A percentile compares a stretch with the other conserved stretches of the same genome.
These are phyloP conservation scores for Stratiomys singularior DNA, from an alignment of 2,888 invertebrate genomes.

Conservation along the genomic window DNA sequence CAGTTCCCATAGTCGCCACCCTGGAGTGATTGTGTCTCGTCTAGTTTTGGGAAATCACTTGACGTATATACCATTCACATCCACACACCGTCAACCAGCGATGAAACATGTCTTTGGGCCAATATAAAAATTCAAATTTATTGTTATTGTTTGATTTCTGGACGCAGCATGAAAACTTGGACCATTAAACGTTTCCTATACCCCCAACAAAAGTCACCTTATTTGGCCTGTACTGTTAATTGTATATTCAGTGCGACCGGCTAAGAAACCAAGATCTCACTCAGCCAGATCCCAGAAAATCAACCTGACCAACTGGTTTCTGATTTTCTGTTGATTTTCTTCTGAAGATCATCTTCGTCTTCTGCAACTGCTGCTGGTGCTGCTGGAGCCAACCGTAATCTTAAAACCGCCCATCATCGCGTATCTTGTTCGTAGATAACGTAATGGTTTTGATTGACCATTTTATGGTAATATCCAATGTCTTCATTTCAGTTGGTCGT, in stretches of 20 bases:
- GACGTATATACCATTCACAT: not conserved
- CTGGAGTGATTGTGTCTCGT: not conserved
- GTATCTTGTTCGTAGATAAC: conserved; percentile 50
- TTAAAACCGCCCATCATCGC: conserved; percentile 47
- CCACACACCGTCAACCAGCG: conserved; percentile 10
- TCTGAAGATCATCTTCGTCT: conserved; percentile 38
- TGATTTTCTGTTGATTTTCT: not conserved
- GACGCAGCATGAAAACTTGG: conserved; percentile 46
- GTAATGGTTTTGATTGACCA: conserved; percentile 50
- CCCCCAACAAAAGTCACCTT: conserved; percentile 41
- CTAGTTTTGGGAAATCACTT: conserved; percentile 15
- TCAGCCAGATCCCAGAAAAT: conserved; percentile 1
- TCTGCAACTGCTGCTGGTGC: too few relatives aligned
- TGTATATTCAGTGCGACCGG: conserved; percentile 41
- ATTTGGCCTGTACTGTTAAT: conserved; percentile 48
- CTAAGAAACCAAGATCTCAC: not conserved
- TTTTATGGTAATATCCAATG: conserved; percentile 51
- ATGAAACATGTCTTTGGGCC: conserved; percentile 37
- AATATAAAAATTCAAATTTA: conserved; percentile 50
- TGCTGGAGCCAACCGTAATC: conserved; percentile 23
- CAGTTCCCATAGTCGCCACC: conserved; percentile 33
- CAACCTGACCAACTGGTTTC: conserved; percentile 24
- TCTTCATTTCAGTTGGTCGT: conserved; percentile 47
- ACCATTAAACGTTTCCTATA: conserved; percentile 46
- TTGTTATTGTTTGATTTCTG: conserved; percentile 48